A percentile compares a stretch with the other conserved stretches of the same genome.
phyloP scores from a whole-genome alignment of 2,797 vertebrate species.

The Artibeus lituratus region DNA sequence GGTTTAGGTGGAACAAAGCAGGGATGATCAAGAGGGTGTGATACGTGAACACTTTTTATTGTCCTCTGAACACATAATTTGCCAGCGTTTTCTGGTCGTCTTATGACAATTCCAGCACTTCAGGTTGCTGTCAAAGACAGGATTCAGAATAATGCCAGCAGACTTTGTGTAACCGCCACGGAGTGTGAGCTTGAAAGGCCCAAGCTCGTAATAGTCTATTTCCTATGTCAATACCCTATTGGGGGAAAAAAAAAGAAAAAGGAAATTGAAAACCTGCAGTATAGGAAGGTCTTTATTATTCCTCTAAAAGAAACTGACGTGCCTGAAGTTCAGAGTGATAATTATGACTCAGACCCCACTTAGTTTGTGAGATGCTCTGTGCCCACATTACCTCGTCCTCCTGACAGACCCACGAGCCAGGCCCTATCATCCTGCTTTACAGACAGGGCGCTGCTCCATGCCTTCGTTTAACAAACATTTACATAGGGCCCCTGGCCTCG shows the following conservation, averaged over 20 bases:
- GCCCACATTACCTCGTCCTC: background rate
- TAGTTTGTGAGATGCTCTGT: background rate
- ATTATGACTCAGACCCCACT: background rate
- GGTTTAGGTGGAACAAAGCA: conserved; percentile 16
- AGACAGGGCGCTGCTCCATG: background rate
- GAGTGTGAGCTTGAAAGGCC: conserved; percentile 34
- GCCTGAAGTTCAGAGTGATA: background rate
- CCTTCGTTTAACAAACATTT: background rate
- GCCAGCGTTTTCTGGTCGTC: background rate
- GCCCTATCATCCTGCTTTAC: background rate
- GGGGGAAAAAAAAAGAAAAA: background rate
- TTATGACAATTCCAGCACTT: background rate
- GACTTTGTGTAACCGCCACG: background rate
- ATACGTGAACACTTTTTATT: background rate
- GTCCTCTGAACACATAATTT: background rate
- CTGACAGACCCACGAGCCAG: background rate
- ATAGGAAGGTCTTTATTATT: conserved; percentile 39
- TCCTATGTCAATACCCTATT: background rate
- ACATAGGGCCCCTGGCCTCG: background rate
- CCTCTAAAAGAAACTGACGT: background rate
- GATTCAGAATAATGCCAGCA: background rate
- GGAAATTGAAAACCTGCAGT: background rate
- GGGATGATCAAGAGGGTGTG: background rate
- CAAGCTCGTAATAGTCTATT: background rate
- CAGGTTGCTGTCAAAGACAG: background rate